Evolutionary conservation across 1,140 invertebrate genomes (phyloP).

Genomic region (Berghia stephanieae): DNA sequence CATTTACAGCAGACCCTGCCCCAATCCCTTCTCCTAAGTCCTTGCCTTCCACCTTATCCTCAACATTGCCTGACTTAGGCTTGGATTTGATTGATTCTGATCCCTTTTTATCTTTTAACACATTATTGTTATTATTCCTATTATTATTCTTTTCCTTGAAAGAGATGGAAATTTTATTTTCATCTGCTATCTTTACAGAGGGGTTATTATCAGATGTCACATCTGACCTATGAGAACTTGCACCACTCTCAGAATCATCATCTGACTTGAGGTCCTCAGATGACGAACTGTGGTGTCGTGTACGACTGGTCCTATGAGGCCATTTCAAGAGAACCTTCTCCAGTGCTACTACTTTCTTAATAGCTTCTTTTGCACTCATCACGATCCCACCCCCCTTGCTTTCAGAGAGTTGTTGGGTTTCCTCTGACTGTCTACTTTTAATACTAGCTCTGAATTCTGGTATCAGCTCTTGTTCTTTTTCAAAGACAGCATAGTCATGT

Average conservation of each 20-base stretch:
- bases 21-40: neutral
- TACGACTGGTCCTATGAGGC: conserved; percentile 40
- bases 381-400: neutral
- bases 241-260: too few species aligned
- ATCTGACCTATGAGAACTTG: too few species aligned
- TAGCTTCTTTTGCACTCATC: conserved; percentile 38
- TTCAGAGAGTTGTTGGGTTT: conserved; percentile 22
- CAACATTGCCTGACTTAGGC: neutral
- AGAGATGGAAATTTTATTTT: too few species aligned
- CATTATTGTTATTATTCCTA: conserved; percentile 9
- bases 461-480: conserved; percentile 54
- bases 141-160: too few species aligned
- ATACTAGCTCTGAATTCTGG: conserved; percentile 58
- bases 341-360: conserved; percentile 45
- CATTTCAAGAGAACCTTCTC: conserved; percentile 50
- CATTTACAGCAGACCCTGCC: too few species aligned
- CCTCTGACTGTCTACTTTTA: conserved; percentile 28
- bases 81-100: neutral
- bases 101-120: conserved; percentile 1
- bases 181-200: too few species aligned
- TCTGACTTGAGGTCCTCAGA: conserved; percentile 53
- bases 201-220: too few species aligned
- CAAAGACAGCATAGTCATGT: conserved; percentile 64
- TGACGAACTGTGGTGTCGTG: conserved; percentile 61
- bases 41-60: neutral